A percentile compares a stretch with the other conserved stretches of the same genome.
phyloP scores from a whole-genome alignment of 2,797 vertebrate genomes.

The Acipenser ruthenus region DNA sequence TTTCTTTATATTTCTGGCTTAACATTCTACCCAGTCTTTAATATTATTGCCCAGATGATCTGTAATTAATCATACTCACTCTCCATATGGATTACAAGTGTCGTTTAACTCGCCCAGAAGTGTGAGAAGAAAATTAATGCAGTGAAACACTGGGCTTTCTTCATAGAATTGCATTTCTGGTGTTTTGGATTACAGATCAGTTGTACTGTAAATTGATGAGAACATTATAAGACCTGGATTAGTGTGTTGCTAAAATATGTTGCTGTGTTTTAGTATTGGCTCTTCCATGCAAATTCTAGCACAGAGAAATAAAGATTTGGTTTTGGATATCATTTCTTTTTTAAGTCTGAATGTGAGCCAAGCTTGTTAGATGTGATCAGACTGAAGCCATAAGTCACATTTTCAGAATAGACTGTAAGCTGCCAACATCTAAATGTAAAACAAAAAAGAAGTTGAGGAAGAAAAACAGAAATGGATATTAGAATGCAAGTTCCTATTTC shows the following conservation, averaged over 20 bases:
- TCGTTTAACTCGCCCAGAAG: neutral
- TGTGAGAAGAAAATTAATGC: neutral
- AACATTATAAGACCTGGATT: constrained; percentile 39
- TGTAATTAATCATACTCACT: constrained; percentile 40
- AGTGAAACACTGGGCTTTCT: neutral
- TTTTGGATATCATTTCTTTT: constrained; percentile 25
- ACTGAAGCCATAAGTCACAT: constrained; percentile 41
- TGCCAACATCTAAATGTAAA: constrained; percentile 29
- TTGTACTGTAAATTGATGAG: constrained; percentile 16
- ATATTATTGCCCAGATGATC: constrained; percentile 49
- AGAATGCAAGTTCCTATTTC: too few species aligned
- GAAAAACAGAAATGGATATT: too few species aligned
- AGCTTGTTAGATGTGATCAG: constrained; percentile 39
- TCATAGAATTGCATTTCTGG: neutral
- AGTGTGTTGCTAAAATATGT: constrained; percentile 26
- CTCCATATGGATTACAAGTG: constrained; percentile 32
- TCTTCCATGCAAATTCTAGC: constrained; percentile 35
- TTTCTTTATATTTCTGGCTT: constrained; percentile 42
- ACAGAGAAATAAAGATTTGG: constrained; percentile 38
- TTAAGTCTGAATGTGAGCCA: constrained; percentile 47
- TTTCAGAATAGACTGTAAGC: constrained; percentile 35
- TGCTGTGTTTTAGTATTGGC: constrained; percentile 29
- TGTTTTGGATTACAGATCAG: constrained; percentile 29
- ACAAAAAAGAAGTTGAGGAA: too few species aligned
- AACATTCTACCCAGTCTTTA: constrained; percentile 48